These are phyloP conservation scores for Stichopus horrens DNA, from an alignment of 53 echinoderm and acorn worm species.

Conservation along the genomic window DNA sequence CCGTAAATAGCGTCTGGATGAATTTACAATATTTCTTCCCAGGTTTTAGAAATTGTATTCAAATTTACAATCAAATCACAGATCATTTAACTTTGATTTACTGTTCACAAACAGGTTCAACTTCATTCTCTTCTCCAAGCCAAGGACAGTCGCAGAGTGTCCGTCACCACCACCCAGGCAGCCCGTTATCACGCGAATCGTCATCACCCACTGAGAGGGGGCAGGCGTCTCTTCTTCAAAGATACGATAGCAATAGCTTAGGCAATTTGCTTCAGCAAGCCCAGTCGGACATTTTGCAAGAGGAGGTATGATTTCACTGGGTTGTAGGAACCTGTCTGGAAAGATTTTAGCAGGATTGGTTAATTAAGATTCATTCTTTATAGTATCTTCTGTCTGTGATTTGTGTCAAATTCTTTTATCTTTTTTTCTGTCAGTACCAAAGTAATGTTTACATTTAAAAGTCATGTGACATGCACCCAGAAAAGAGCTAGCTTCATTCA, in stretches of 20 bases:
- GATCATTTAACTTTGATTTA: neutral
- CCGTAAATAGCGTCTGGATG: too few relatives aligned
- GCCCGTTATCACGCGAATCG: neutral
- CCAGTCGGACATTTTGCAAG: conserved; percentile 3
- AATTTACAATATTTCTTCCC: too few relatives aligned
- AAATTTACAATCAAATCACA: too few relatives aligned
- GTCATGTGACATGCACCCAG: too few relatives aligned
- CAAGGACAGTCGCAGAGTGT: neutral
- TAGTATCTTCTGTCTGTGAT: too few relatives aligned
- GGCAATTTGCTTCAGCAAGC: conserved; percentile 29
- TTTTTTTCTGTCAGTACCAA: too few relatives aligned
- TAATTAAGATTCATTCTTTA: too few relatives aligned
- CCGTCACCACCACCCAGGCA: neutral
- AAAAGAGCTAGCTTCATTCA: too few relatives aligned
- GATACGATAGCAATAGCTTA: conserved; percentile 14
- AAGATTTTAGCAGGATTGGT: neutral
- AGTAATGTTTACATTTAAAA: too few relatives aligned
- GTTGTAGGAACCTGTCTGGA: neutral
- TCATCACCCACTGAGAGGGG: neutral
- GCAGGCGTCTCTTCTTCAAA: neutral
- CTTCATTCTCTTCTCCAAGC: neutral
- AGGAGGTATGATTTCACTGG: neutral
- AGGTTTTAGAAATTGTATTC: too few relatives aligned
- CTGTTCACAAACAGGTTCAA: conserved; percentile 10
- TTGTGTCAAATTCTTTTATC: too few relatives aligned